Conservation (phyloP, 2,797 vertebrate species). For the Micrastur ruficollis region DNA sequence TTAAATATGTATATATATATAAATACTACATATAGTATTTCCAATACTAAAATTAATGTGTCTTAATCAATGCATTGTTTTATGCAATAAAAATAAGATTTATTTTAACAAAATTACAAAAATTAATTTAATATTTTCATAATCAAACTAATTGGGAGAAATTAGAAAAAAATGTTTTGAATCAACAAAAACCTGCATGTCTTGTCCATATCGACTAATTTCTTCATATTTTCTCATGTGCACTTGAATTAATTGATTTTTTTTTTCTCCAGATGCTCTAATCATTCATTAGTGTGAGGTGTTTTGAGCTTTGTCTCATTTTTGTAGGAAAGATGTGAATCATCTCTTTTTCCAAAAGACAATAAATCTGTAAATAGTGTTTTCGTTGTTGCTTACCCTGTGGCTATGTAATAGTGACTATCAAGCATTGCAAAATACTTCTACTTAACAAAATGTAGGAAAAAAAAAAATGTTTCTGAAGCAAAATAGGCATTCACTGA, state of each 20-base stretch:
- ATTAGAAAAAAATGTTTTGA: not conserved
- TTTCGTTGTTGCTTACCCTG: not conserved
- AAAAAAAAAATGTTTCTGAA: not conserved
- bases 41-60: not conserved
- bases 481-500: not conserved
- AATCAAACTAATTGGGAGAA: not conserved
- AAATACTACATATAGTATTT: not conserved
- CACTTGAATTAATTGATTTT: not conserved
- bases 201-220: not conserved
- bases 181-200: not conserved
- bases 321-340: not conserved
- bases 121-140: not conserved
- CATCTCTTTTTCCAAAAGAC: not conserved
- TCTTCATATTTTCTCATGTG: not conserved
- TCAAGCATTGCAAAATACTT: not conserved
- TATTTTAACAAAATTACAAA: not conserved
- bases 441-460: not conserved
- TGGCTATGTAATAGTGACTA: not conserved
- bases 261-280: not conserved
- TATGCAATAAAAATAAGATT: not conserved
- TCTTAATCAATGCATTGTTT: not conserved
- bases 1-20: not conserved
- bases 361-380: not conserved
- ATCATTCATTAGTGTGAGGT: not conserved
- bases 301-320: not conserved